These are phyloP conservation scores for Tauraco erythrolophus DNA, from an alignment of 2,113 vertebrate genomes.

Conservation along the genomic window DNA sequence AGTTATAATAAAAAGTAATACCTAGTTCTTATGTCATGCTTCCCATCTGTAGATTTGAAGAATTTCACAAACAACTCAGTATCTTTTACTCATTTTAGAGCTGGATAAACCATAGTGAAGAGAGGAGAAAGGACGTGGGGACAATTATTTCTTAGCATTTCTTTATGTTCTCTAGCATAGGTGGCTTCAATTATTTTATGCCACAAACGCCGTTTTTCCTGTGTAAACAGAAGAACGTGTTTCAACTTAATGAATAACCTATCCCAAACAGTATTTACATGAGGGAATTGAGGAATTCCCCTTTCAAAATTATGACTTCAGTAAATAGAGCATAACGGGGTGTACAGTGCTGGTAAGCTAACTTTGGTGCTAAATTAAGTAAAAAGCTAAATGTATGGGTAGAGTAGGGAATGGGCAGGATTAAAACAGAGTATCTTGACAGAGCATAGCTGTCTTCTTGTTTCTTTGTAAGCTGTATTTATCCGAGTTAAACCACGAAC, in stretches of 20 bases:
- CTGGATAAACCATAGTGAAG: neutral
- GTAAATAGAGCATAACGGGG: neutral
- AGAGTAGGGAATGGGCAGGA: neutral
- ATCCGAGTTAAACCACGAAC: neutral
- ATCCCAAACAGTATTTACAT: neutral
- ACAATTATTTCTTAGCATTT: neutral
- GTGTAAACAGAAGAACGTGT: neutral
- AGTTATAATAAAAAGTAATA: neutral
- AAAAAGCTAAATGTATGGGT: neutral
- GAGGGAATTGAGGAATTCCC: neutral
- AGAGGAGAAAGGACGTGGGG: neutral
- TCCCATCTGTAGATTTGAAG: neutral
- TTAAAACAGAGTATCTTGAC: neutral
- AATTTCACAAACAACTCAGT: neutral
- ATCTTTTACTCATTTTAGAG: neutral
- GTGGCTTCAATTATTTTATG: neutral
- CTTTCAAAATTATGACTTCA: neutral
- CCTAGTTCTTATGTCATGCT: neutral
- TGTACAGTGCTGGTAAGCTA: neutral
- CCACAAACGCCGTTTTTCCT: neutral
- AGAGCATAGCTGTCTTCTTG: neutral
- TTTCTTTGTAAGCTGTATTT: neutral
- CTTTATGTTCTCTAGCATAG: neutral
- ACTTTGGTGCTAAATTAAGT: neutral
- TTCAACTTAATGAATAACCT: neutral